These are phyloP conservation scores for Edolisoma coerulescens DNA, from an alignment of 2,113 vertebrate genomes.

Conservation along the genomic window DNA sequence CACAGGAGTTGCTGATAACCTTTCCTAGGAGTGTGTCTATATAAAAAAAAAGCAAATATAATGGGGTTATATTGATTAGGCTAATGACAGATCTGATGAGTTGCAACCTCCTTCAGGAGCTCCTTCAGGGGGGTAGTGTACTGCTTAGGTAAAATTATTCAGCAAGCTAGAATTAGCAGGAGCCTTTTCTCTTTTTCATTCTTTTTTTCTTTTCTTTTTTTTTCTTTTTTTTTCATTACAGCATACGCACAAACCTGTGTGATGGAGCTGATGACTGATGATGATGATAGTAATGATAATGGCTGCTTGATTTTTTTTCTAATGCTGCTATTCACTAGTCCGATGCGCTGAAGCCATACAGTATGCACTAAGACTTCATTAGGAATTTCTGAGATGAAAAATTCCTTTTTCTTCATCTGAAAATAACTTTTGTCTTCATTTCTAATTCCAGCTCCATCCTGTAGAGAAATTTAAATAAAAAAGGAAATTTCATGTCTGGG, in stretches of 20 bases:
- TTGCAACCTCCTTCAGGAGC: not conserved
- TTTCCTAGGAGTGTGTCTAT: not conserved
- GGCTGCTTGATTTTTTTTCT: slow-evolving; percentile 35
- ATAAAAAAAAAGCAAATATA: not conserved
- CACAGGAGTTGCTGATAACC: not conserved
- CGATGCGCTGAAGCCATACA: not conserved
- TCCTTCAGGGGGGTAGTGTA: not conserved
- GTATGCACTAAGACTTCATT: not conserved
- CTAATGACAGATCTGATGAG: not conserved
- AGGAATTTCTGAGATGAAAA: not conserved
- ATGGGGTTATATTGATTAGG: slow-evolving; percentile 20
- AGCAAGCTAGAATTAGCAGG: slow-evolving; percentile 7
- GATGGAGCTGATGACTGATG: slow-evolving; percentile 36
- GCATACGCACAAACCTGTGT: not conserved
- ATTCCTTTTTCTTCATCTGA: not conserved
- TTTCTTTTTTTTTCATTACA: not conserved
- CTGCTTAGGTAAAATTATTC: slow-evolving; percentile 6
- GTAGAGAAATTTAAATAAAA: not conserved
- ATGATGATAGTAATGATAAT: slow-evolving; percentile 39
- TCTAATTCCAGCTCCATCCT: not conserved
- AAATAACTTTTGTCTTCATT: not conserved
- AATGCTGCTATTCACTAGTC: slow-evolving; percentile 1
- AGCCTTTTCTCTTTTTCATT: not conserved
- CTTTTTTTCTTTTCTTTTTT: not conserved
- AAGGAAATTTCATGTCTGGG: not conserved